Conservation (phyloP, 2,888 invertebrate genomes). For the Odontocerum albicorne region DNA sequence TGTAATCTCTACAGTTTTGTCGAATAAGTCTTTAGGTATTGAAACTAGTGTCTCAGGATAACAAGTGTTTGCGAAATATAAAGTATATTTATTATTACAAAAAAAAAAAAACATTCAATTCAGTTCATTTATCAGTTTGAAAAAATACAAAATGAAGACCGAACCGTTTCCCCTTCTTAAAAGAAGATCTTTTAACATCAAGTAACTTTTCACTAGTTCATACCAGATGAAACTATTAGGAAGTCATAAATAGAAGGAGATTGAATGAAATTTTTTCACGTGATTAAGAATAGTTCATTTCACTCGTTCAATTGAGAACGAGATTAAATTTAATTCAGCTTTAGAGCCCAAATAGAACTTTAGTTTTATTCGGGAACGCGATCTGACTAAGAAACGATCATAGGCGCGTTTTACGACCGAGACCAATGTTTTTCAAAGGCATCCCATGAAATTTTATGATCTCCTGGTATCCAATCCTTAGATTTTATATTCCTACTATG, state of each 20-base stretch:
- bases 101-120: no score
- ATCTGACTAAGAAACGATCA: slow-evolving; percentile 23
- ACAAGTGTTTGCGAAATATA: no score
- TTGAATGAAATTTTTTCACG: slow-evolving; percentile 16
- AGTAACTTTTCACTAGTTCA: no score
- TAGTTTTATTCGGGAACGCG: slow-evolving; percentile 26
- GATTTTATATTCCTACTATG: slow-evolving; percentile 20
- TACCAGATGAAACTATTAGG: slow-evolving; percentile 18
- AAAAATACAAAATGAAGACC: no score
- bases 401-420: slow-evolving; percentile 25
- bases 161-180: no score
- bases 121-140: no score
- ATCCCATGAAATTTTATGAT: slow-evolving; percentile 27
- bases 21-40: no score
- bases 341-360: slow-evolving; percentile 17
- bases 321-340: slow-evolving; percentile 27
- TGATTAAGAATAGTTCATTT: slow-evolving; percentile 24
- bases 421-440: slow-evolving; percentile 27
- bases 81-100: no score
- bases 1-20: no score
- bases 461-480: slow-evolving; percentile 21
- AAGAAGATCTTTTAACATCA: no score
- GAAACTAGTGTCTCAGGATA: no score
- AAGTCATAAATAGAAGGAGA: slow-evolving; percentile 19
- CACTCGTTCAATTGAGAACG: slow-evolving; percentile 20